phyloP scores from a whole-genome alignment of 2,888 invertebrate species.

The Drosophila lutescens region DNA sequence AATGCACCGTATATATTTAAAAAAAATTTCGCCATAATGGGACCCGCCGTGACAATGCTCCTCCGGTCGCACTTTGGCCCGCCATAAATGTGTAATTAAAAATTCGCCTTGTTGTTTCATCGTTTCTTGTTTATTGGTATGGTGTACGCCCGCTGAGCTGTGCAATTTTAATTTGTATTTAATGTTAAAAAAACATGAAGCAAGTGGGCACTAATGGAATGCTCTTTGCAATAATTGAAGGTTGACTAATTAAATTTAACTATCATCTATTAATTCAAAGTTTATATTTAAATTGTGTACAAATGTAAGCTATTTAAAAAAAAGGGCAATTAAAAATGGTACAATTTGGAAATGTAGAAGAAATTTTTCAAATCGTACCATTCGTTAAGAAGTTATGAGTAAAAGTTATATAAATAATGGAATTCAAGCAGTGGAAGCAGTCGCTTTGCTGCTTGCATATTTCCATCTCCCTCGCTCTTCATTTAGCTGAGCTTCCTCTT shows the following conservation, averaged over 20 bases:
- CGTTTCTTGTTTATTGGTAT: conserved; percentile 13
- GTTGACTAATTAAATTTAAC: neutral
- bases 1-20: neutral
- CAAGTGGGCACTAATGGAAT: conserved; percentile 8
- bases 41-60: conserved; percentile 25
- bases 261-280: neutral
- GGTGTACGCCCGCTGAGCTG: conserved; percentile 15
- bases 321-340: neutral
- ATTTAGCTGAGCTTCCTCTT: too few species aligned
- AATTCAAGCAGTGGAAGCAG: too few species aligned
- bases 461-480: too few species aligned
- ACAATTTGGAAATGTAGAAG: too few species aligned
- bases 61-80: conserved; percentile 26
- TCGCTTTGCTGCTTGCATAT: too few species aligned
- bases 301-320: neutral
- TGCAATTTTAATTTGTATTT: conserved; percentile 60
- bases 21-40: conserved; percentile 29
- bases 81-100: conserved; percentile 73
- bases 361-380: too few species aligned
- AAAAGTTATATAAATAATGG: too few species aligned
- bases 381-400: too few species aligned
- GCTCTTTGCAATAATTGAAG: conserved; percentile 7
- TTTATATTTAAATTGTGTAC: neutral
- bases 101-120: conserved; percentile 43
- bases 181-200: conserved; percentile 16